A percentile compares a stretch with the other conserved stretches of the same genome.
phyloP scores from a whole-genome alignment of 2,797 vertebrate species.

The Manis crassicaudata region DNA sequence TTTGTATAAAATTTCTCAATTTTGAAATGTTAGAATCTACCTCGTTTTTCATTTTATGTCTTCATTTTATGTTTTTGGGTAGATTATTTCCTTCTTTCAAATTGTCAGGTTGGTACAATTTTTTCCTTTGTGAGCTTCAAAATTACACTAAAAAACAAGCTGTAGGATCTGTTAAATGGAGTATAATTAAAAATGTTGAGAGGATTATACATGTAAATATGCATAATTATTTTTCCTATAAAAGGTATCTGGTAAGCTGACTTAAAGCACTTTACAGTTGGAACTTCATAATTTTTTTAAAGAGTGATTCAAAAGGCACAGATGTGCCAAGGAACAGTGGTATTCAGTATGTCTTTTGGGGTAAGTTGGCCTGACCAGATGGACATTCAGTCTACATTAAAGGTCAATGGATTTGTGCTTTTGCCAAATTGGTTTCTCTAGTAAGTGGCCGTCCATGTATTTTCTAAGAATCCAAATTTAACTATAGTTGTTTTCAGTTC shows the following conservation, averaged over 20 bases:
- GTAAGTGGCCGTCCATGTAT: conserved; percentile 31
- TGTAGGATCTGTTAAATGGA: not conserved
- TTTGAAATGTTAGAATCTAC: too few relatives aligned
- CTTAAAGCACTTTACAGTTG: not conserved
- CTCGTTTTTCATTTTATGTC: too few relatives aligned
- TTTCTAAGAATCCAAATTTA: conserved; percentile 63
- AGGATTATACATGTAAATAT: not conserved
- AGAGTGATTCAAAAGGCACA: not conserved
- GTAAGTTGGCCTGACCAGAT: conserved; percentile 8
- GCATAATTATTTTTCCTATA: not conserved
- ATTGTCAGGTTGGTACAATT: not conserved
- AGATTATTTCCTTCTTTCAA: not conserved
- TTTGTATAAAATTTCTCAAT: too few relatives aligned
- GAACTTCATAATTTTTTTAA: not conserved
- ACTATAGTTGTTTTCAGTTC: not conserved
- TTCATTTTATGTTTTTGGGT: conserved; percentile 24
- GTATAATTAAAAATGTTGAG: not conserved
- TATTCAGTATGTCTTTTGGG: not conserved
- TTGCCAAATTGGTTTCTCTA: conserved; percentile 42
- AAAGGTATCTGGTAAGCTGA: not conserved
- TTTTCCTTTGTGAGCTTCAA: conserved; percentile 14
- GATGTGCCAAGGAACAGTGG: not conserved
- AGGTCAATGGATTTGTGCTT: conserved; percentile 40
- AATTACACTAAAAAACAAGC: conserved; percentile 13
- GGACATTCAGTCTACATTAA: conserved; percentile 46